Conservation (phyloP, 1,140 invertebrate species). For the Hermetia illucens region DNA sequence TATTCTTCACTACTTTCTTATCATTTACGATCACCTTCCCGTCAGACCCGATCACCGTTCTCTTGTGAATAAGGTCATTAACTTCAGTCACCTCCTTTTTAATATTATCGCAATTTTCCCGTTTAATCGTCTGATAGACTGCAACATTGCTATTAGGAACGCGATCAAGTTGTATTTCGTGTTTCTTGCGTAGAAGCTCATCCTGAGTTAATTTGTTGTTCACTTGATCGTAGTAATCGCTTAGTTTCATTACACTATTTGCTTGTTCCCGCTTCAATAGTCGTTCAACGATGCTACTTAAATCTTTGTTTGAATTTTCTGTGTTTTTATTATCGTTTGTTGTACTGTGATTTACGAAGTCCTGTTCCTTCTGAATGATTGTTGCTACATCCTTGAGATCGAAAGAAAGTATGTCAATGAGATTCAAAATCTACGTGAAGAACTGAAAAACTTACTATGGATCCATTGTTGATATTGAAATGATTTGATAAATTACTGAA, state of each 20-base stretch:
- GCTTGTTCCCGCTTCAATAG: slow-evolving; percentile 7
- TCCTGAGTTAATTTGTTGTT: slow-evolving; percentile 4
- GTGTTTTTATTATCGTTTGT: slow-evolving; percentile 1
- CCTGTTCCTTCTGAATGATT: slow-evolving; percentile 18
- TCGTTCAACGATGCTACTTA: slow-evolving; percentile 24
- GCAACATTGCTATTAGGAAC: slow-evolving; percentile 19
- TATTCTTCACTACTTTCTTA: neutral
- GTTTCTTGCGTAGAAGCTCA: slow-evolving; percentile 1
- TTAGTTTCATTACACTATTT: slow-evolving; percentile 2
- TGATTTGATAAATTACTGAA: slow-evolving; percentile 33
- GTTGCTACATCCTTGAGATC: slow-evolving; percentile 21
- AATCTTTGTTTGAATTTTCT: slow-evolving; percentile 10
- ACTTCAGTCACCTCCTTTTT: slow-evolving; percentile 23
- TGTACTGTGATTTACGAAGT: slow-evolving; percentile 15
- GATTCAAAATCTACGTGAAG: neutral
- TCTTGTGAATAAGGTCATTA: slow-evolving; percentile 16
- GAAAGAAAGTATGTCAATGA: slow-evolving; percentile 2
- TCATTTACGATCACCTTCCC: slow-evolving; percentile 35
- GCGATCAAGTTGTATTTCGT: slow-evolving; percentile 18
- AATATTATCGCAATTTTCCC: slow-evolving; percentile 16
- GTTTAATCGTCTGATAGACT: slow-evolving; percentile 24
- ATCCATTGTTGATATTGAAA: slow-evolving; percentile 30
- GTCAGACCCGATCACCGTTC: slow-evolving; percentile 40
- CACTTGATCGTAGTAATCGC: slow-evolving; percentile 7
- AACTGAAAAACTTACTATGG: slow-evolving; percentile 33